Evolutionary conservation across 1,140 invertebrate genomes (phyloP).

Genomic region (Oreohelix idahoensis): DNA sequence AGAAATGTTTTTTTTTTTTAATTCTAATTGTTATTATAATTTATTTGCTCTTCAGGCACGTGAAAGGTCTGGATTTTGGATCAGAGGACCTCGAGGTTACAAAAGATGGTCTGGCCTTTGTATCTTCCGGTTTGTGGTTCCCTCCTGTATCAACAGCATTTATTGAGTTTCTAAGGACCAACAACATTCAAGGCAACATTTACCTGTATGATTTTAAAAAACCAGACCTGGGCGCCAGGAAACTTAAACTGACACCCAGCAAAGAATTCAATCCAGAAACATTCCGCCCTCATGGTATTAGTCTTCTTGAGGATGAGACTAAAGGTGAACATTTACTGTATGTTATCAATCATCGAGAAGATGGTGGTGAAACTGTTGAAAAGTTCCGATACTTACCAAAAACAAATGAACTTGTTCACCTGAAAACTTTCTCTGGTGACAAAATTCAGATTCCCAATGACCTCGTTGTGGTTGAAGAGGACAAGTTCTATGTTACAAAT

Average conservation of each 20-base stretch:
- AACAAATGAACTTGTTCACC: neutral
- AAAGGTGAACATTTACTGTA: conserved; percentile 9
- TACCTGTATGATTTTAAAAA: conserved; percentile 21
- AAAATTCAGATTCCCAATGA: neutral
- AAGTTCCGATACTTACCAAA: conserved; percentile 1
- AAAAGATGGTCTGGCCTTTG: conserved; percentile 20
- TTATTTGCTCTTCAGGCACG: no score
- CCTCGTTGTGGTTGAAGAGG: neutral
- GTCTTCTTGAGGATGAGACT: no score
- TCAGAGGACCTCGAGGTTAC: conserved; percentile 29
- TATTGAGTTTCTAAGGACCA: neutral
- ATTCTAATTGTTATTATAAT: no score
- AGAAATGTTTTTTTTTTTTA: no score
- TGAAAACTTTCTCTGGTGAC: neutral
- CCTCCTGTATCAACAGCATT: neutral
- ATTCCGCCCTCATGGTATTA: conserved; percentile 21
- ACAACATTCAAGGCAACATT: conserved; percentile 12
- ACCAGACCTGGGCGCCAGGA: neutral
- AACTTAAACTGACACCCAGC: conserved; percentile 10
- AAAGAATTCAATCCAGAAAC: neutral
- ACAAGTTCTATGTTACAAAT: conserved; percentile 8
- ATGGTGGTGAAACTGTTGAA: neutral
- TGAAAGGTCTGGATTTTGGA: conserved; percentile 3
- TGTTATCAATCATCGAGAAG: conserved; percentile 2
- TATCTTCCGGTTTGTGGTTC: conserved; percentile 15